Evolutionary conservation across 2,113 vertebrate species (phyloP).

Genomic region (Maccullochella peelii): DNA sequence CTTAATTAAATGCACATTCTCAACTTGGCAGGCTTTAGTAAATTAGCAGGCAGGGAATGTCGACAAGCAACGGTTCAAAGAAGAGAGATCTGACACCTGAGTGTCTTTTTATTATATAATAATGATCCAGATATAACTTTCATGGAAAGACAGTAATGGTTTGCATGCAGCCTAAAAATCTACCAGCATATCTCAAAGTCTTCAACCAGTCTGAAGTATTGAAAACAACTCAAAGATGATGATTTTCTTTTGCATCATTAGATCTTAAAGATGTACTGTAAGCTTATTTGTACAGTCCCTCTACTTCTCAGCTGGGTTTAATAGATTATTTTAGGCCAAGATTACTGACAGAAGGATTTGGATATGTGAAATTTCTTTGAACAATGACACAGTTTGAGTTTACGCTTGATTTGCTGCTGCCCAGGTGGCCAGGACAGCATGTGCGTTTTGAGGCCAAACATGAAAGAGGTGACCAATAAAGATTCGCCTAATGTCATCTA

Average conservation of each 20-base stretch:
- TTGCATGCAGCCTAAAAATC: not conserved
- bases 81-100: conserved; percentile 10
- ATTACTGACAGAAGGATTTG: not conserved
- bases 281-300: not conserved
- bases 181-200: not conserved
- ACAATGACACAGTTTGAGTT: not conserved
- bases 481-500: not conserved
- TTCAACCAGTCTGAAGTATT: not conserved
- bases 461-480: not conserved
- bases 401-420: not conserved
- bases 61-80: conserved; percentile 42
- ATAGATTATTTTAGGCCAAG: not conserved
- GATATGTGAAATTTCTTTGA: not conserved
- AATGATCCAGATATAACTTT: not conserved
- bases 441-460: not conserved
- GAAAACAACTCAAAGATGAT: not conserved
- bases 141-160: not conserved
- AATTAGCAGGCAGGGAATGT: conserved; percentile 49
- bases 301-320: not conserved
- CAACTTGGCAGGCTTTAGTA: conserved; percentile 41
- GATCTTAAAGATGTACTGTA: not conserved
- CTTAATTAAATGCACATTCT: conserved; percentile 59
- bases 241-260: not conserved
- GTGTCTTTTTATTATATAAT: conserved; percentile 47
- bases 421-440: not conserved